Evolutionary conservation across 2,888 invertebrate genomes (phyloP), one percentile per base, ranked within the genome.

Genomic region (Limnephilus marmoratus): DNA sequence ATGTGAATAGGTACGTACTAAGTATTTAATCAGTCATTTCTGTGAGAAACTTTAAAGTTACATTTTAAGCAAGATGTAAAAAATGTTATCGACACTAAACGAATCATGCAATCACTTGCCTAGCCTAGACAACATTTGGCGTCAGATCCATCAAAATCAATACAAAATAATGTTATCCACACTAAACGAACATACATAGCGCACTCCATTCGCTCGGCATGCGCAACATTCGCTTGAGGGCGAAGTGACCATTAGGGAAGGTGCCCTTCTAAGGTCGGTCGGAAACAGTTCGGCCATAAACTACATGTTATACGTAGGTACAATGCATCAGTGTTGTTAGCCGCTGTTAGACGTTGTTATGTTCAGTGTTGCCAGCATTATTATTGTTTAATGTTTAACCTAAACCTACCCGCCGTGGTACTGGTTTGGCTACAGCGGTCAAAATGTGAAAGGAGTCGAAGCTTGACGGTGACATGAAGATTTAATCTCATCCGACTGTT

Each of bases 181-280:
- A 85, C 85, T 45, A 85, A n/a, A 41, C 41, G 85, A 85, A 45
- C 85, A 3, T 18, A 85, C 45, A 12, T 2, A 18, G 3, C 11
- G 24, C n/a, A 3, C 11, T 18, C 45, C n/a, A 11, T n/a, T 45
- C 45, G 45, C 24, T n/a, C 11, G 37, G 85, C 41, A 37, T 85
- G 85, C n/a, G 13, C 85, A 85, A 41, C 18, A 37, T 31, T 85
- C 41, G 18, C 45, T 18, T 41, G 34, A 85, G 85, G 85, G 45
- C 85, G 85, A 85, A 41, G 34, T 41, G 85, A 41, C 85, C 85
- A 85, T 85, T 85, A 85, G 85, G 85, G 85, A 85, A 85, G 85
- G 85, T 85, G 85, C 85, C 85, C 85, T 85, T 85, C 85, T 18
- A 41, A 82, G 82, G 82, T 82, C 82, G 68, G 68, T 2, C 82